Evolutionary conservation across 2,113 vertebrate genomes (phyloP).

Genomic region (Cichladusa arquata): DNA sequence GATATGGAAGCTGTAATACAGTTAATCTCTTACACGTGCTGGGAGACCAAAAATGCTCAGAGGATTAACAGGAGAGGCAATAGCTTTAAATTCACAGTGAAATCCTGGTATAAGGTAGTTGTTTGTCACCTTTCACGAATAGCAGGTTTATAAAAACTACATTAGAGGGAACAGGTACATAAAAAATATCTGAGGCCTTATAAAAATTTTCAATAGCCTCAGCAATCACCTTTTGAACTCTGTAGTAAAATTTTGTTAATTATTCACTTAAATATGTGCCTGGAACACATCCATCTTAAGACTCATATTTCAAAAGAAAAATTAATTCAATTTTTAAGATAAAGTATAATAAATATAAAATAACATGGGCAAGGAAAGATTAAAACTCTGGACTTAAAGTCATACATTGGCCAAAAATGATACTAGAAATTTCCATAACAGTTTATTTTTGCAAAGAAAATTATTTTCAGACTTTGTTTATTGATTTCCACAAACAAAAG

Average conservation of each 20-base stretch:
- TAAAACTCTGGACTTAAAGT: neutral
- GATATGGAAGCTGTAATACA: neutral
- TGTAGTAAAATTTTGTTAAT: neutral
- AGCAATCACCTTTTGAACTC: neutral
- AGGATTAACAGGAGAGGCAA: neutral
- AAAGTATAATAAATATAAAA: neutral
- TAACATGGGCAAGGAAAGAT: neutral
- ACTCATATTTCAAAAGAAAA: neutral
- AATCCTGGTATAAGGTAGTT: neutral
- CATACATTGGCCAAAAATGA: neutral
- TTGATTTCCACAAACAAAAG: slow-evolving; percentile 56
- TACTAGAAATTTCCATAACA: neutral
- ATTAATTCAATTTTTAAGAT: neutral
- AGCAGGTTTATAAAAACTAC: neutral
- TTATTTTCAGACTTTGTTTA: slow-evolving; percentile 62
- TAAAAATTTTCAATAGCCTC: neutral
- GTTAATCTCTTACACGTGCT: neutral
- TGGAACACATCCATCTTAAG: neutral
- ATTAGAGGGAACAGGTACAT: neutral
- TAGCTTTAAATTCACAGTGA: neutral
- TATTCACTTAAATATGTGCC: neutral
- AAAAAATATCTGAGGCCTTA: neutral
- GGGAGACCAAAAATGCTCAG: neutral
- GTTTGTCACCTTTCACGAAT: neutral
- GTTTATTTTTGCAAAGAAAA: slow-evolving; percentile 16